These are phyloP conservation scores for Trichopoda pennipes DNA, from an alignment of 2,888 invertebrate genomes.

Conservation along the genomic window DNA sequence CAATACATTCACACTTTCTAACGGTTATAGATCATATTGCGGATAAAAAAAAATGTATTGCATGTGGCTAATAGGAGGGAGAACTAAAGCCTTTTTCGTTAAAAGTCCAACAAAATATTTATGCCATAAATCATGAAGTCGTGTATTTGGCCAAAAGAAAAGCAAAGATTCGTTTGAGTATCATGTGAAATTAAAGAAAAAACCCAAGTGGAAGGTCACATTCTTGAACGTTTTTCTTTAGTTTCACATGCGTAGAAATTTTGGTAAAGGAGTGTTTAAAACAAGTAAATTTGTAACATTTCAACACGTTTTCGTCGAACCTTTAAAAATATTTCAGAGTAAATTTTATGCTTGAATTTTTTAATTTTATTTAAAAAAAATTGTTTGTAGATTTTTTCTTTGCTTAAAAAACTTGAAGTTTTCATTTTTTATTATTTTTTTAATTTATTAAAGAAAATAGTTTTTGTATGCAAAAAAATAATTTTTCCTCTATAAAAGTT, in stretches of 20 bases:
- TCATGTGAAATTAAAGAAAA: neutral
- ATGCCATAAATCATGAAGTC: conserved; percentile 70
- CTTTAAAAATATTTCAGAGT: conserved; percentile 20
- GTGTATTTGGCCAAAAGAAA: conserved; percentile 63
- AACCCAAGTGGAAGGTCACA: conserved; percentile 30
- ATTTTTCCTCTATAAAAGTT: too few relatives aligned
- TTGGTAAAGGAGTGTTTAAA: conserved; percentile 72
- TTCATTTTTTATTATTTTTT: too few relatives aligned
- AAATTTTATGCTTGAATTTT: conserved; percentile 47
- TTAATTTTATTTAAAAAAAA: conserved; percentile 19
- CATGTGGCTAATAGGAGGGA: conserved; percentile 23
- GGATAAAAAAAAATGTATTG: conserved; percentile 26
- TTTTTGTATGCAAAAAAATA: too few relatives aligned
- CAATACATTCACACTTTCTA: neutral
- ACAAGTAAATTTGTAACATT: conserved; percentile 67
- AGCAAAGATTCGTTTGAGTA: conserved; percentile 28
- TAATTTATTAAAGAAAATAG: too few relatives aligned
- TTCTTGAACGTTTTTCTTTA: conserved; percentile 39
- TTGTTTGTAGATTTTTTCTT: neutral
- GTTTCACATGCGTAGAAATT: conserved; percentile 74
- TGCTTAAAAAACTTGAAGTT: neutral
- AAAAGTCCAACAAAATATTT: conserved; percentile 38
- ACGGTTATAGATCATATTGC: conserved; percentile 32
- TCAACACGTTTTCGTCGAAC: conserved; percentile 68
- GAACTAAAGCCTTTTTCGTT: conserved; percentile 11